Evolutionary conservation across 2,888 invertebrate species (phyloP).

Genomic region (Diloba caeruleocephala): DNA sequence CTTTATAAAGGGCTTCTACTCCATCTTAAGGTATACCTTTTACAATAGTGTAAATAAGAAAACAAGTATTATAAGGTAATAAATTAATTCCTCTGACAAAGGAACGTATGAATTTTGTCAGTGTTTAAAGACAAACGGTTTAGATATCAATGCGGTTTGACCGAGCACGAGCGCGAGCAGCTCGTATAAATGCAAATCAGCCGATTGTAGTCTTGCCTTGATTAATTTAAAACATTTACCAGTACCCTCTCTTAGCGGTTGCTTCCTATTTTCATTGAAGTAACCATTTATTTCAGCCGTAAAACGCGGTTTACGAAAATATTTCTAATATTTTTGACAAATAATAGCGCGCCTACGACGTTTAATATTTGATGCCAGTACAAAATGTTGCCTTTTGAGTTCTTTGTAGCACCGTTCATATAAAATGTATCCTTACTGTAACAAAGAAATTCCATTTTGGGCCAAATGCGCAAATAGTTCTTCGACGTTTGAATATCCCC

Average conservation of each 20-base stretch:
- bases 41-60: not conserved
- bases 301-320: conserved; percentile 7
- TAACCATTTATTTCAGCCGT: conserved; percentile 31
- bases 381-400: conserved; percentile 71
- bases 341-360: conserved; percentile 36
- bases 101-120: conserved; percentile 54
- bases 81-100: conserved; percentile 8
- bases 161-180: conserved; percentile 64
- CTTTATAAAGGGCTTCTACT: no score
- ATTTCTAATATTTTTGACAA: conserved; percentile 31
- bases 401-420: conserved; percentile 82
- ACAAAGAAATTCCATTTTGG: conserved; percentile 86
- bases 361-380: conserved; percentile 70
- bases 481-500: conserved; percentile 87
- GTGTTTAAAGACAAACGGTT: conserved; percentile 57
- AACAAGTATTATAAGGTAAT: not conserved
- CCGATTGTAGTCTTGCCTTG: conserved; percentile 76
- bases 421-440: conserved; percentile 83
- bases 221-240: conserved; percentile 80
- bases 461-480: conserved; percentile 85
- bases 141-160: conserved; percentile 71
- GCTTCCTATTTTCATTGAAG: conserved; percentile 57
- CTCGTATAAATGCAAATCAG: conserved; percentile 82
- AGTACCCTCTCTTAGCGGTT: conserved; percentile 60
- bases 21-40: no score